phyloP scores from a whole-genome alignment of 2,113 vertebrate genomes.

The Meleagris gallopavo region DNA sequence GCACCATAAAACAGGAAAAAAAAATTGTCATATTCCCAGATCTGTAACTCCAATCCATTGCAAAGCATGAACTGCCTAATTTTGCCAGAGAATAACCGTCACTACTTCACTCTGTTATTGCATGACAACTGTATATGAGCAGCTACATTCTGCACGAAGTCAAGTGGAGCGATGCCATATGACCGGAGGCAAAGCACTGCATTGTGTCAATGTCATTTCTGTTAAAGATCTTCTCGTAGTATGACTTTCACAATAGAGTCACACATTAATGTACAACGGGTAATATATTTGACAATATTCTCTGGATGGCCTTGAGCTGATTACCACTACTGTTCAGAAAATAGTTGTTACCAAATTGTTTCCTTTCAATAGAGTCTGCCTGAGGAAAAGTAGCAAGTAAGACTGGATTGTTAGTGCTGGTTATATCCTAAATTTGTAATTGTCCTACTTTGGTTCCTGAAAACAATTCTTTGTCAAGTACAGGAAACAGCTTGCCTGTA shows the following conservation, averaged over 20 bases:
- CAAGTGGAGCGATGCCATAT: constrained; percentile 38
- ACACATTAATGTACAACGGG: background rate
- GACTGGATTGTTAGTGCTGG: background rate
- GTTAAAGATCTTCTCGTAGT: constrained; percentile 22
- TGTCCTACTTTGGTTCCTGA: constrained; percentile 1
- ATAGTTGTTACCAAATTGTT: constrained; percentile 55
- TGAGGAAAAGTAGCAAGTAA: constrained; percentile 3
- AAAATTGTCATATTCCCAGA: constrained; percentile 27
- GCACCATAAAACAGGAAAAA: constrained; percentile 50
- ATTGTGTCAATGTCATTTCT: constrained; percentile 43
- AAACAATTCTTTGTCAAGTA: constrained; percentile 28
- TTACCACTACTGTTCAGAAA: constrained; percentile 34
- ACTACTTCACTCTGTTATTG: background rate
- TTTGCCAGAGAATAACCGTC: constrained; percentile 21
- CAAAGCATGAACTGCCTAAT: background rate
- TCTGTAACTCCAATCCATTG: constrained; percentile 19
- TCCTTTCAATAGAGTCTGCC: constrained; percentile 25
- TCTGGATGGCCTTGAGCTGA: constrained; percentile 58
- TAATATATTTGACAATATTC: constrained; percentile 39
- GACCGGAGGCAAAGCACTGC: constrained; percentile 38
- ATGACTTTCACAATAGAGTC: constrained; percentile 4
- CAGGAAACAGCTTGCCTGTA: constrained; percentile 8
- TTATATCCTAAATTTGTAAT: constrained; percentile 40
- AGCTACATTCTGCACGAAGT: background rate
- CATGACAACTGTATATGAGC: constrained; percentile 40